phyloP scores from a whole-genome alignment of 1,140 invertebrate species.

The Apis florea region DNA sequence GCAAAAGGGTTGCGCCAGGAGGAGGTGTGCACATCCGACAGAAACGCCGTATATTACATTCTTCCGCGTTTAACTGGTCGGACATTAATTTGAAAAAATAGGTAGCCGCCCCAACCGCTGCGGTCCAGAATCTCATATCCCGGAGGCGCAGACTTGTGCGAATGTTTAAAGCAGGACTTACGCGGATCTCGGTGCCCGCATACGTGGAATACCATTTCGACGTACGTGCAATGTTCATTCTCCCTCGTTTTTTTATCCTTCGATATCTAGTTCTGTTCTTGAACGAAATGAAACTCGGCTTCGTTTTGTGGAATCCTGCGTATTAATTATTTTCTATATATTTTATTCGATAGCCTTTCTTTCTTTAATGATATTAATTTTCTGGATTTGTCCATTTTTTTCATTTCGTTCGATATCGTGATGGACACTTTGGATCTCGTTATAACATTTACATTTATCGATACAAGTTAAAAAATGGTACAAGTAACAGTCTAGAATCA shows the following conservation, averaged over 20 bases:
- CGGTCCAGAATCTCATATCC: slow-evolving; percentile 61
- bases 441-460: no score
- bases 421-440: no score
- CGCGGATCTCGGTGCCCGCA: neutral
- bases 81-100: slow-evolving; percentile 70
- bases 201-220: neutral
- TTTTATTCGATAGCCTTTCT: no score
- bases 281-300: neutral
- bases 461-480: no score
- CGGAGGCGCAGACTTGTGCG: slow-evolving; percentile 44
- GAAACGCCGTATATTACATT: slow-evolving; percentile 68
- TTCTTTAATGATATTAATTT: no score
- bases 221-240: no score
- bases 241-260: neutral
- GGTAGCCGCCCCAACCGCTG: slow-evolving; percentile 40
- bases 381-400: no score
- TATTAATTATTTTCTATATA: no score
- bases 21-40: neutral
- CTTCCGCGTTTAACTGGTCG: slow-evolving; percentile 68
- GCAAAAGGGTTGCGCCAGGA: neutral
- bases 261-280: neutral
- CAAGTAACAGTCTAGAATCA: no score
- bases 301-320: no score
- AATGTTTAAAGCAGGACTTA: slow-evolving; percentile 58
- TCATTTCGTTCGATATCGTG: no score